phyloP scores from a whole-genome alignment of 1,140 invertebrate genomes.

The Hylaeus volcanicus region DNA sequence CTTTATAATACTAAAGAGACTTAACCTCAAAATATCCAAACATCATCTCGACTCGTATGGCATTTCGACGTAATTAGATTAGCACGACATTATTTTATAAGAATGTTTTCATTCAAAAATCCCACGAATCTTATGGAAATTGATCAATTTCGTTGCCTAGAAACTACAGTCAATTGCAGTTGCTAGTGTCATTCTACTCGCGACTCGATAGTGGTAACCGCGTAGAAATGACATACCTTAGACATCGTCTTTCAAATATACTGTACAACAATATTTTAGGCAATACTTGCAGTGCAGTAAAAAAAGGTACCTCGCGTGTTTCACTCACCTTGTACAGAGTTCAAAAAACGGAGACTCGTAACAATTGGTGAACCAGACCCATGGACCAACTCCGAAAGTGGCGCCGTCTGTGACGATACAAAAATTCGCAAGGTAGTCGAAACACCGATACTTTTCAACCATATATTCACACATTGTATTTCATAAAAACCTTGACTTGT shows the following conservation, averaged over 20 bases:
- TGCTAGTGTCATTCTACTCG: neutral
- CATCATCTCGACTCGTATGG: neutral
- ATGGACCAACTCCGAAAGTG: slow-evolving; percentile 10
- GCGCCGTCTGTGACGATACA: slow-evolving; percentile 11
- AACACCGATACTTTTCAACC: neutral
- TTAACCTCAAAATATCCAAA: slow-evolving; percentile 48
- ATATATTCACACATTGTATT: neutral
- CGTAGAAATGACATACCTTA: neutral
- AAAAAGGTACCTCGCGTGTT: neutral
- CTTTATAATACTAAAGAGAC: neutral
- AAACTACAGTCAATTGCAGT: slow-evolving; percentile 65
- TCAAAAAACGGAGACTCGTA: neutral
- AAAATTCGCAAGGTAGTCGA: slow-evolving; percentile 7
- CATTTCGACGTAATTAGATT: neutral
- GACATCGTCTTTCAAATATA: neutral
- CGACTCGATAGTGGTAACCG: neutral
- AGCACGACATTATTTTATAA: neutral
- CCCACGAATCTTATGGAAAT: slow-evolving; percentile 44
- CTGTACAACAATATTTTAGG: neutral
- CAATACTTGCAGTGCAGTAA: neutral
- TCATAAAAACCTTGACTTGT: neutral
- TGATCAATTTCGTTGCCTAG: slow-evolving; percentile 74
- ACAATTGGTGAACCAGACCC: neutral
- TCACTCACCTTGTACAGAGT: neutral
- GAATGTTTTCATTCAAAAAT: neutral